Evolutionary conservation across 2,797 vertebrate genomes (phyloP).

Genomic region (Chloroceryle amazona): DNA sequence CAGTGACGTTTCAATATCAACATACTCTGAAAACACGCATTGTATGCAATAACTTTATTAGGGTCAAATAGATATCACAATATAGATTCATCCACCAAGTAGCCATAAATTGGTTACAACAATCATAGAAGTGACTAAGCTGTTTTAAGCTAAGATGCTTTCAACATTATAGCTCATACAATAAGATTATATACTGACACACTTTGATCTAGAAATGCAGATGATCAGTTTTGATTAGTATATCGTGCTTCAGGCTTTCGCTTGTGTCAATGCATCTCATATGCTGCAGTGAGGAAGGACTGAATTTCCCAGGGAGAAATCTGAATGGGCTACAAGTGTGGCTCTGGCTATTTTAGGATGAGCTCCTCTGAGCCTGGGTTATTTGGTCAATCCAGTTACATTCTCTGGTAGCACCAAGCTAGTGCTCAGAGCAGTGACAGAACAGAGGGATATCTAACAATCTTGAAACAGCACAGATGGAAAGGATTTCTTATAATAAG

Average conservation of each 20-base stretch:
- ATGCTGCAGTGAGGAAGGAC: not conserved
- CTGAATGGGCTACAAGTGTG: not conserved
- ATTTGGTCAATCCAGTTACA: slow-evolving; percentile 68
- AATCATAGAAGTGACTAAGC: slow-evolving; percentile 79
- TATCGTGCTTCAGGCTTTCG: slow-evolving; percentile 54
- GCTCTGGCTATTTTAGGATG: not conserved
- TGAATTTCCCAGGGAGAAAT: slow-evolving; percentile 2
- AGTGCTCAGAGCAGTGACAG: slow-evolving; percentile 50
- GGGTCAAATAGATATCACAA: slow-evolving; percentile 85
- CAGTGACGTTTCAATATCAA: slow-evolving; percentile 12
- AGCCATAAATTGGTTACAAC: slow-evolving; percentile 82
- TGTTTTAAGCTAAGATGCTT: slow-evolving; percentile 80
- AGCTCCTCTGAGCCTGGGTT: slow-evolving; percentile 44
- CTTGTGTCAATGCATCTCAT: not conserved
- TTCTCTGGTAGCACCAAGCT: slow-evolving; percentile 69
- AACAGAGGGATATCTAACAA: slow-evolving; percentile 46
- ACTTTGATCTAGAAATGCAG: slow-evolving; percentile 80
- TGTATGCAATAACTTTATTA: slow-evolving; percentile 86
- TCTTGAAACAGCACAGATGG: slow-evolving; percentile 38
- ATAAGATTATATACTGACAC: slow-evolving; percentile 71
- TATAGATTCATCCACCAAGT: slow-evolving; percentile 82
- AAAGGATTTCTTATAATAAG: slow-evolving; percentile 11
- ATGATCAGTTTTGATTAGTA: slow-evolving; percentile 63
- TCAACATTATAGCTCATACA: slow-evolving; percentile 77
- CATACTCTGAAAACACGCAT: slow-evolving; percentile 51